Base-by-base conservation (phyloP, 2,797 vertebrate genomes). In the Acipenser transmontanus region DNA sequence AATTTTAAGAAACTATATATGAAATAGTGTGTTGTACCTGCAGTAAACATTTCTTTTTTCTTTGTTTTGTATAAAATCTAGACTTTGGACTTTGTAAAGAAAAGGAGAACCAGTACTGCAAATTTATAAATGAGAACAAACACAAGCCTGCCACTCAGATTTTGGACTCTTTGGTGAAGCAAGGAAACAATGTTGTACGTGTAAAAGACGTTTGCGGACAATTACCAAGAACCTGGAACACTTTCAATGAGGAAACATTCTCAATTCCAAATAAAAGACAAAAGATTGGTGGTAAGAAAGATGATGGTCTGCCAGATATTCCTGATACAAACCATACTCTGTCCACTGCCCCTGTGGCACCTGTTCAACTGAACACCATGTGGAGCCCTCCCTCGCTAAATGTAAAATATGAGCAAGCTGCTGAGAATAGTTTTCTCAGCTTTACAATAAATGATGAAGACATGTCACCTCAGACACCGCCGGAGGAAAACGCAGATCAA, bases 41-140 rank as follows among this genome's bases (percentile, higher is more conserved):
- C 54, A 12, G 8, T 7, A 57, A 57, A n/a, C 54, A 13, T 57
- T 57, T 13, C 34, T 34, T 34, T 34, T 34, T 4, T 34, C 4
- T 34, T 34, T 17, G 17, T 57, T 57, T 11, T 11, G 54, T 13
- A 57, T 12, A 57, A 12, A 57, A 11, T 34, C 34, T 60, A 47
- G 17, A 49, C 20, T n/a, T 57, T 50, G 62, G 56, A 10, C n/a
- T 49, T 17, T 57, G 50, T 51, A 50, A 62, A 49, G 7, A 66
- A 52, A 65, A 72, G 60, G 8, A 57, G 65, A 70, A 68, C 3
- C 49, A 4, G 1, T 62, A 54, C 63, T 59, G 0, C 68, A 68
- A 65, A 62, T 49, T 12, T 4, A 7, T 48, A 70, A 10, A 11
- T 71, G 62, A 47, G 61, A 69, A 54, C 11, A 67, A 72, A 59